Evolutionary conservation across 2,797 vertebrate genomes (phyloP), one percentile per base, ranked within the genome.

Genomic region (Emydoidea blandingii): DNA sequence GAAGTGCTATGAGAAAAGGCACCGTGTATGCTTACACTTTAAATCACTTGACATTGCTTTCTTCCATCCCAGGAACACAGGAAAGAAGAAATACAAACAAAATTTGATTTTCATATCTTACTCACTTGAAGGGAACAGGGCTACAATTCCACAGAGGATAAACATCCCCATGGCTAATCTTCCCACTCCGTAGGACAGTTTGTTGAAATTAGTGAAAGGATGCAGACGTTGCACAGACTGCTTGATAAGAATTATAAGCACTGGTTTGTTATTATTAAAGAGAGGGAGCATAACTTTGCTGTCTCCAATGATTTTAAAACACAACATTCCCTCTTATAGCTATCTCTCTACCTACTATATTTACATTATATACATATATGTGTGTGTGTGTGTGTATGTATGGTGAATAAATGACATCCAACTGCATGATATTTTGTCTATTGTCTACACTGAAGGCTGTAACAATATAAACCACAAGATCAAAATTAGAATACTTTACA

Each of bases 141-240:
- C 90, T 93, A 86, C 96, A 98, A 97, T 86, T 98, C 96, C 89
- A 88, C 79, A 5, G 78, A 97, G 96, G 97, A 97, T 98, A 98
- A 98, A 98, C 97, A 98, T 93, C 85, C 96, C 95, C 76, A 88
- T 95, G 95, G 95, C 98, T 98, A 98, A 98, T 98, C 98, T 98
- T 97, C 96, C 97, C 97, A 91, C 89, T 97, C 83, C 5, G 49
- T 50, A 56, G 94, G 97, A 97, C 25, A 9, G 98, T 98, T 98
- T 98, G 98, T 98, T 98, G 98, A 98, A 98, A 98, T 97, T 94
- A 97, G 97, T 98, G 98, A 98, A 98, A 98, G 91, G 97, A 98
- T 97, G 94, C 98, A 98, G 98, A 97, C 85, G 5, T 86, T 93
- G 92, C 78, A 0, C 92, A 98, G 97, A 95, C 88, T 94, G 94